Evolutionary conservation across 2,797 vertebrate genomes (phyloP).

Genomic region (Echeneis naucrates): DNA sequence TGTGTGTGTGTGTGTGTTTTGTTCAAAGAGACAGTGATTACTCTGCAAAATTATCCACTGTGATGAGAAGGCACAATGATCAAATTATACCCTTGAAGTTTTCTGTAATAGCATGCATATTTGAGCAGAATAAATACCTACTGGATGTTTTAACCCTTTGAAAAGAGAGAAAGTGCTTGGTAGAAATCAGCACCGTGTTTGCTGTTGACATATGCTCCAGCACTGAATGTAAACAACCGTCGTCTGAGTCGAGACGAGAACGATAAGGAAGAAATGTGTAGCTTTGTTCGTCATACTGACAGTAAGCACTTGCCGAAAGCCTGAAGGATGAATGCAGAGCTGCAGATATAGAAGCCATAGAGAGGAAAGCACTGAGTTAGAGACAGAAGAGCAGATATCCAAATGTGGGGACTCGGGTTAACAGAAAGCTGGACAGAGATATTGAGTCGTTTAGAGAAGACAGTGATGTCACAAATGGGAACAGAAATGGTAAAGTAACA

Average conservation of each 20-base stretch:
- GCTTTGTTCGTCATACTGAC: conserved; percentile 34
- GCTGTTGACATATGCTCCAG: conserved; percentile 35
- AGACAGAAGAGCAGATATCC: conserved; percentile 1
- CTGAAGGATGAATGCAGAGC: not conserved
- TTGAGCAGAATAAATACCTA: conserved; percentile 23
- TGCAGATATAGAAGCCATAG: not conserved
- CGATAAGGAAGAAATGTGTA: conserved; percentile 6
- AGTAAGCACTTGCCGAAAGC: not conserved
- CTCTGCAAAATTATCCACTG: conserved; percentile 37
- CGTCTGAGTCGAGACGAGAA: conserved; percentile 35
- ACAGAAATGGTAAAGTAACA: not conserved
- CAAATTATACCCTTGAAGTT: conserved; percentile 58
- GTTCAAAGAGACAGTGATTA: conserved; percentile 60
- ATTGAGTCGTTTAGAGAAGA: conserved; percentile 5
- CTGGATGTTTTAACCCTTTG: conserved; percentile 41
- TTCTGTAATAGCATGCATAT: conserved; percentile 46
- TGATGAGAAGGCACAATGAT: conserved; percentile 51
- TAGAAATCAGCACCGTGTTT: conserved; percentile 14
- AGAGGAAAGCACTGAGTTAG: not conserved
- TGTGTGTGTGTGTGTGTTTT: conserved; percentile 28
- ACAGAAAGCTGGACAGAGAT: conserved; percentile 5
- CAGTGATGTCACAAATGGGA: conserved; percentile 2
- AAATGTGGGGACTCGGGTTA: not conserved
- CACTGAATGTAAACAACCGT: conserved; percentile 35
- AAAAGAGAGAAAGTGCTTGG: not conserved